These are phyloP conservation scores for Rhodeus uyekii DNA, from an alignment of 2,797 vertebrate species.

Conservation along the genomic window DNA sequence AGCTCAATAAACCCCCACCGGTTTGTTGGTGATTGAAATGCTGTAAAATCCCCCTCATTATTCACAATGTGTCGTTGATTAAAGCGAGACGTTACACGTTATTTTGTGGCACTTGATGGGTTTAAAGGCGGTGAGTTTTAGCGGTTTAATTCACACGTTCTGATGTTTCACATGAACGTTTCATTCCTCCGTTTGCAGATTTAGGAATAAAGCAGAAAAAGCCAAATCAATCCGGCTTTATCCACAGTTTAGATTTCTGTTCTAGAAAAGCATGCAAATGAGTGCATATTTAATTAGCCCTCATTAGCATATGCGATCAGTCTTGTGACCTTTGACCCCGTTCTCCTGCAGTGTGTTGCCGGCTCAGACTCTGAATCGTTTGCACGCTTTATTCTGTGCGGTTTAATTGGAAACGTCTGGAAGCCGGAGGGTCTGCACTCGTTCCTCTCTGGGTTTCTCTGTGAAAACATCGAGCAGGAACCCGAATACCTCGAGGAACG, in stretches of 20 bases:
- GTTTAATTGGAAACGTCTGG: background rate
- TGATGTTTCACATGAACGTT: too few species aligned
- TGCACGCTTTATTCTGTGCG: background rate
- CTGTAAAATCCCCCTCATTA: too few species aligned
- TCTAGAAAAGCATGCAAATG: background rate
- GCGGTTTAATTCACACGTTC: too few species aligned
- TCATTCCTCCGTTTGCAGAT: too few species aligned
- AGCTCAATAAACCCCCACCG: background rate
- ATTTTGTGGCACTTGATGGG: too few species aligned
- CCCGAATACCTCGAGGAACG: slow-evolving; percentile 47
- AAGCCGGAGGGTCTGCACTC: background rate
- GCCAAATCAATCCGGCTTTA: background rate
- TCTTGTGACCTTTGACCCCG: too few species aligned
- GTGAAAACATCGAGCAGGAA: slow-evolving; percentile 43
- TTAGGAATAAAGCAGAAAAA: too few species aligned
- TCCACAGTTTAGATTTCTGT: background rate
- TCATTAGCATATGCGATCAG: background rate
- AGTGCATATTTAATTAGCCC: background rate
- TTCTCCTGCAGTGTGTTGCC: too few species aligned
- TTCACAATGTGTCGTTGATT: too few species aligned
- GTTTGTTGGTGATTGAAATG: too few species aligned
- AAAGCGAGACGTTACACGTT: too few species aligned
- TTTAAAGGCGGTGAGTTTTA: too few species aligned
- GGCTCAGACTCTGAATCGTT: background rate
- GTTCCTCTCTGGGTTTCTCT: background rate